A percentile compares a stretch with the other conserved stretches of the same genome.
Conservation (phyloP, 2,797 vertebrate species). For the Gadopsis bispinosus region DNA sequence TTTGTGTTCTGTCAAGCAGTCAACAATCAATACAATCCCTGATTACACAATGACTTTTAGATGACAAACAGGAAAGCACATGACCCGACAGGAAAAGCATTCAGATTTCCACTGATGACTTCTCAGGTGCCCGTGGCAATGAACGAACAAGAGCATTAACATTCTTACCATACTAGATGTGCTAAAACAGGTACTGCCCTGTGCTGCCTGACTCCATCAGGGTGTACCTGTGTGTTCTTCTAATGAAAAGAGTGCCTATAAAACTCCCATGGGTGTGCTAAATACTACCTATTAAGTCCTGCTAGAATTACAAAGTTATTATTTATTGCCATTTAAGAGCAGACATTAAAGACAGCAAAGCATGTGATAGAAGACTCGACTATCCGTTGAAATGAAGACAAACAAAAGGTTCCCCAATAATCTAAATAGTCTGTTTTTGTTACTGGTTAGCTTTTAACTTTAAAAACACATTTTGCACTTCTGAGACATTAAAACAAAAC, state of each 20-base stretch:
- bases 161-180: conserved; percentile 61
- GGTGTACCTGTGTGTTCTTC: neutral
- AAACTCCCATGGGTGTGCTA: neutral
- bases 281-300: neutral
- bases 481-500: neutral
- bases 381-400: neutral
- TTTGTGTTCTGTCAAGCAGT: conserved; percentile 17
- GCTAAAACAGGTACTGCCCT: conserved; percentile 37
- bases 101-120: conserved; percentile 44
- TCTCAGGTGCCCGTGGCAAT: conserved; percentile 35
- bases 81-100: conserved; percentile 36
- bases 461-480: neutral
- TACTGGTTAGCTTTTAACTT: neutral
- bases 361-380: neutral
- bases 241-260: neutral
- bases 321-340: neutral
- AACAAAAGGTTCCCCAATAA: neutral
- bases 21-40: conserved; percentile 64
- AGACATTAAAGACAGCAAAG: neutral
- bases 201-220: neutral
- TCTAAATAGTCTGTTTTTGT: neutral
- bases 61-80: conserved; percentile 59
- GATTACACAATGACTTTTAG: conserved; percentile 42
- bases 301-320: neutral
- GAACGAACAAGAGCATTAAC: conserved; percentile 47